These are phyloP conservation scores for Dendrophyllia cribrosa DNA, from an alignment of 64 coral and sea anemone genomes.

Conservation along the genomic window DNA sequence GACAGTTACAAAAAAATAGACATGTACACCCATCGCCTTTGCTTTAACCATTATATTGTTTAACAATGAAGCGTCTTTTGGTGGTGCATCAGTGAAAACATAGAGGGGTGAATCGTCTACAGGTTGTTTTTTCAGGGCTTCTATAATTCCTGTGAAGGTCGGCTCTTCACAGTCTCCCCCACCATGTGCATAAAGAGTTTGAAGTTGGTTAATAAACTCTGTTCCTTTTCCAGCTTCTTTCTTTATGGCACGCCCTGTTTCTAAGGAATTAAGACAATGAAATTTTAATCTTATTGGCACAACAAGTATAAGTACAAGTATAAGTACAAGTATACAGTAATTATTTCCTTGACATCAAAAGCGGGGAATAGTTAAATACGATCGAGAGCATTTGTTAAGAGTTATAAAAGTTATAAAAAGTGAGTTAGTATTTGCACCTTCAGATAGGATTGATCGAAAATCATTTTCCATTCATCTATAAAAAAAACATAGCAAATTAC, in stretches of 20 bases:
- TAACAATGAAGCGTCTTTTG: constrained; percentile 38
- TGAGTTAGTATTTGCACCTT: too few species aligned
- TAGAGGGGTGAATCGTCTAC: constrained; percentile 74
- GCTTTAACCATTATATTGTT: not conserved
- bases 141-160: constrained; percentile 63
- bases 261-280: not conserved
- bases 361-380: too few species aligned
- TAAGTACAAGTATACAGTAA: too few species aligned
- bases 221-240: not conserved
- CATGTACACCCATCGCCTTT: not conserved
- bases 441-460: too few species aligned
- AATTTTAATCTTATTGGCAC: not conserved
- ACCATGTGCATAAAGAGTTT: constrained; percentile 21
- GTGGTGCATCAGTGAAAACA: constrained; percentile 87
- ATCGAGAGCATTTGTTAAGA: too few species aligned
- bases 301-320: too few species aligned
- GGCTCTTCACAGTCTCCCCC: constrained; percentile 78
- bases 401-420: too few species aligned
- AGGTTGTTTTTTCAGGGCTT: constrained; percentile 58
- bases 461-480: too few species aligned
- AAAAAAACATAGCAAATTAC: too few species aligned
- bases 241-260: constrained; percentile 2
- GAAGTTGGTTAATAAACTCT: constrained; percentile 43
- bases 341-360: too few species aligned
- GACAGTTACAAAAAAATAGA: constrained; percentile 31